phyloP scores from a whole-genome alignment of 30 jellyfish, hydroid and myxozoan genomes.

The Calvadosia cruxmelitensis region DNA sequence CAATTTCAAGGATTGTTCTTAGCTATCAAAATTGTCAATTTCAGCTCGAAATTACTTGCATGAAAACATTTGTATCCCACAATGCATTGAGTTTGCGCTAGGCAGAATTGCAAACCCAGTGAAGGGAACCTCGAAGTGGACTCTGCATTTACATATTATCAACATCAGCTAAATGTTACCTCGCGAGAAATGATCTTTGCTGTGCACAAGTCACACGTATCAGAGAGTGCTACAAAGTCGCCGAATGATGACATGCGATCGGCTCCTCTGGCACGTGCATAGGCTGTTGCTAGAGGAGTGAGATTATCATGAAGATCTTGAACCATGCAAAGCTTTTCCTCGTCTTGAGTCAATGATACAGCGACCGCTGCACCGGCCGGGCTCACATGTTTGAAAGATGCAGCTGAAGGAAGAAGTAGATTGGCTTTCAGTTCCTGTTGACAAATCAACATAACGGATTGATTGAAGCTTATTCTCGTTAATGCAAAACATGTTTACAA shows the following conservation, averaged over 20 bases:
- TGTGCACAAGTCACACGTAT: conserved; percentile 70
- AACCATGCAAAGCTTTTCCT: conserved; percentile 86
- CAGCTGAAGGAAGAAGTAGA: conserved; percentile 64
- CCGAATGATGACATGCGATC: conserved; percentile 94
- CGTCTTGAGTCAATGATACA: conserved; percentile 60
- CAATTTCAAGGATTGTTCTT: too few relatives aligned
- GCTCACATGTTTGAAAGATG: conserved; percentile 89
- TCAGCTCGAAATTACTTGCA: too few relatives aligned
- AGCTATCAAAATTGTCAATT: too few relatives aligned
- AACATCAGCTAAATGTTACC: too few relatives aligned
- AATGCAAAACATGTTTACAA: too few relatives aligned
- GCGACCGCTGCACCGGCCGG: conserved; percentile 99
- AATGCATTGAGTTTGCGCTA: too few relatives aligned
- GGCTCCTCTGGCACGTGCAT: conserved; percentile 93
- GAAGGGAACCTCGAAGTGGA: too few relatives aligned
- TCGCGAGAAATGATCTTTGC: conserved; percentile 79
- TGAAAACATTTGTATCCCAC: too few relatives aligned
- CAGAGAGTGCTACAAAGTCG: conserved; percentile 84
- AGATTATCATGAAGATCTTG: conserved; percentile 44
- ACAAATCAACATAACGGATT: too few relatives aligned
- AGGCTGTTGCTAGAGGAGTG: conserved; percentile 74
- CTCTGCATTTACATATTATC: too few relatives aligned
- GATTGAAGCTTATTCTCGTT: too few relatives aligned
- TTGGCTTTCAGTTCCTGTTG: conserved; percentile 55
- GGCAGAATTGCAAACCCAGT: too few relatives aligned